Evolutionary conservation across 2,888 invertebrate species (phyloP), one percentile per base, ranked within the genome.

Genomic region (Meliscaeva auricollis): DNA sequence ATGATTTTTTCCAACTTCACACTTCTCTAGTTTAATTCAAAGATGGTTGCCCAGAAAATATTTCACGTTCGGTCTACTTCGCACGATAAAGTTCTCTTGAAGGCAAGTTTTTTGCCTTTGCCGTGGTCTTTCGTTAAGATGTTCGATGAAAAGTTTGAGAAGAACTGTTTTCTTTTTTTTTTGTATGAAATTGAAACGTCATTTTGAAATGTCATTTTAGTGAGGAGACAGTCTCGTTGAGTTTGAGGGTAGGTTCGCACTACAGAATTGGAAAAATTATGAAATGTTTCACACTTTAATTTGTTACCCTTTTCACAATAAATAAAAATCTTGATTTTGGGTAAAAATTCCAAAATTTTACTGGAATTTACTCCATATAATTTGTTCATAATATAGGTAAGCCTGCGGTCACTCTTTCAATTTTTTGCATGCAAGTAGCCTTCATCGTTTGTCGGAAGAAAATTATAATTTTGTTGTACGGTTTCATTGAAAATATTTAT

Each of bases 21-120:
- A 90, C 89, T 91, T 89, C 90, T 89, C 90, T 89, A 90, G 90
- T 89, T 89, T 89, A 89, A 89, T 90, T 90, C 89, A 91, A 91
- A 91, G 91, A 92, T 92, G 91, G 91, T 90, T 89, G 91, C 90
- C 90, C 88, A 87, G 73, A 88, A 88, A 87, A 69, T 80, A 66
- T 72, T 89, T 89, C 89, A 90, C 89, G 90, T 90, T 90, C 88
- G 88, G 89, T 88, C 88, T 88, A 89, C 87, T 87, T 66, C 74
- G 81, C 79, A 79, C 87, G 82, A 79, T 87, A 85, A 87, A 87
- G 81, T 73, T 87, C 69, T 87, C 81, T 81, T 87, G 73, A 64
- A 77, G 50, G 77, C 56, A 17, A 79, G 68, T 73, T 87, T 58
- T 74, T 87, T 87, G 87, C 88, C 87, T 88, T 20, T 87, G 87